Percentiles rank a stretch among this genome's conserved stretches.
Conservation (phyloP, 1,140 invertebrate genomes). For the Orchesella cincta region DNA sequence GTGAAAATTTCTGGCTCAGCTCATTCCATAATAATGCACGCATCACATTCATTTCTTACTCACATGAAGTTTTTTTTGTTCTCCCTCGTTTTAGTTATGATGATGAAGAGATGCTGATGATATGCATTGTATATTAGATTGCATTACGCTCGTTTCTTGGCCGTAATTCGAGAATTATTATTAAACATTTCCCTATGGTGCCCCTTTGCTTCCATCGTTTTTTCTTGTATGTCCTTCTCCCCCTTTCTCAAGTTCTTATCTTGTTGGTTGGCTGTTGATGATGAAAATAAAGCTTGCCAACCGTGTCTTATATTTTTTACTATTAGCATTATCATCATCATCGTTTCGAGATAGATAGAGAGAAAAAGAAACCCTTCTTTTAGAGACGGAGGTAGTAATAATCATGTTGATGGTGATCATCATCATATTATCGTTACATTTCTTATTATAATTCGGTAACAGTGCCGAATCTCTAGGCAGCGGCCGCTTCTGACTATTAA, state of each 20-base stretch:
- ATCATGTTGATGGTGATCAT: conserved; percentile 14
- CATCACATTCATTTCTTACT: too few relatives aligned
- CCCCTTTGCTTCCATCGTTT: background rate
- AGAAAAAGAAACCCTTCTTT: background rate
- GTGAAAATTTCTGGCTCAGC: too few relatives aligned
- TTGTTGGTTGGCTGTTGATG: background rate
- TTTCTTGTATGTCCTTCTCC: background rate
- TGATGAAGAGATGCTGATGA: background rate
- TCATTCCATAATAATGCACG: too few relatives aligned
- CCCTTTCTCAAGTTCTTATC: background rate
- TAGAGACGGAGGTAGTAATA: background rate
- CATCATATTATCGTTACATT: conserved; percentile 20
- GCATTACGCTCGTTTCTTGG: background rate
- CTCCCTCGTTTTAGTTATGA: background rate
- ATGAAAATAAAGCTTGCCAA: background rate
- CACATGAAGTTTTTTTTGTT: too few relatives aligned
- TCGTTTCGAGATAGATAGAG: background rate
- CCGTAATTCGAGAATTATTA: background rate
- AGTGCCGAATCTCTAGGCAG: background rate
- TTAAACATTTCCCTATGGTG: background rate
- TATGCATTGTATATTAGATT: background rate
- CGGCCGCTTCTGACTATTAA: background rate
- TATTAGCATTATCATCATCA: background rate
- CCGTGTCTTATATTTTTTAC: background rate
- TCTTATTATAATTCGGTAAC: conserved; percentile 20